Conservation (phyloP, 2,888 invertebrate species). For the Masnerella sp. region DNA sequence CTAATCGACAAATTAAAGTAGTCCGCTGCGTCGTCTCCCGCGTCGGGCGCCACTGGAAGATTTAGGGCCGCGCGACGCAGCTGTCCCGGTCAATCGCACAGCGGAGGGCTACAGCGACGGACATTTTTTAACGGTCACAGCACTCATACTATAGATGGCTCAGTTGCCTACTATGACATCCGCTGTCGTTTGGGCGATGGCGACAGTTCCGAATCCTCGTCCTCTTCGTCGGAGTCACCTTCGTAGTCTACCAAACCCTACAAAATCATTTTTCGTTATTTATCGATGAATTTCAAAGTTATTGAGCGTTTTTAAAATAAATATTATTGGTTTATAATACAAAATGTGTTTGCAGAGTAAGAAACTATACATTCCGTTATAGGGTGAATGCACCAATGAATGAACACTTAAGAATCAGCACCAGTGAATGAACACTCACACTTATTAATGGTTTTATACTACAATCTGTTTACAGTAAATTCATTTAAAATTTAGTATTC, state of each 20-base stretch:
- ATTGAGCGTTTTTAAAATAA: too few species aligned
- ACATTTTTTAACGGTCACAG: slow-evolving; percentile 68
- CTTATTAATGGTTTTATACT: too few species aligned
- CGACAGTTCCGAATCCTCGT: slow-evolving; percentile 83
- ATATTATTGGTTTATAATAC: too few species aligned
- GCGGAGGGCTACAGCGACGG: slow-evolving; percentile 63
- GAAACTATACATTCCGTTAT: too few species aligned
- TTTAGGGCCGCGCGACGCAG: slow-evolving; percentile 34
- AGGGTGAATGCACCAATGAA: too few species aligned
- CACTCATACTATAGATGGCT: slow-evolving; percentile 69
- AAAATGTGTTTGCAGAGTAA: too few species aligned
- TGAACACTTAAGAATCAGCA: too few species aligned
- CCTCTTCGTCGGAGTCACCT: slow-evolving; percentile 97
- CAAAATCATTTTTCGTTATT: slow-evolving; percentile 2
- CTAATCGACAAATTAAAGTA: slow-evolving; percentile 57
- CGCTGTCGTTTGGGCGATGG: slow-evolving; percentile 86
- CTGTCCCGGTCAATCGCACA: too few species aligned
- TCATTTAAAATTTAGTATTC: too few species aligned
- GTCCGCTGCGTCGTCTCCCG: slow-evolving; percentile 49
- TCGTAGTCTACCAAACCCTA: slow-evolving; percentile 98
- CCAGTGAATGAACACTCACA: too few species aligned
- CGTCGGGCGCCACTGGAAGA: slow-evolving; percentile 38
- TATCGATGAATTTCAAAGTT: too few species aligned
- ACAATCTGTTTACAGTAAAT: too few species aligned
- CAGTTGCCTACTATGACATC: slow-evolving; percentile 83